A percentile compares a stretch with the other conserved stretches of the same genome.
Evolutionary conservation across 2,113 vertebrate species (phyloP).

Genomic region (Indicator maculatus): DNA sequence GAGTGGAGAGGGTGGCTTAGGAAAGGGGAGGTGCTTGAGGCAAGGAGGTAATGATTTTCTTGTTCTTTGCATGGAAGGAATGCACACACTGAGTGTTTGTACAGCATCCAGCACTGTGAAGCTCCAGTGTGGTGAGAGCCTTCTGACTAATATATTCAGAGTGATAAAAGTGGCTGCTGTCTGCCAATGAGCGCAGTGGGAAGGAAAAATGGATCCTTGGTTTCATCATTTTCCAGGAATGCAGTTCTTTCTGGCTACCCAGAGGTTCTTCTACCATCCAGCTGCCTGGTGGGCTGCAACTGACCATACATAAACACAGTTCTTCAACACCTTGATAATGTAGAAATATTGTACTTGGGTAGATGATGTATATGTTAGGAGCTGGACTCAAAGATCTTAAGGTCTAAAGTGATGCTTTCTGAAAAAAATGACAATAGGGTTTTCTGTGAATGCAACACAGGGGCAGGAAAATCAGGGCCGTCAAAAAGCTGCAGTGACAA

Average conservation of each 20-base stretch:
- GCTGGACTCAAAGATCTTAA: no score
- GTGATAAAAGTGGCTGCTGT: slow-evolving; percentile 30
- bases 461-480: background rate
- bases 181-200: slow-evolving; percentile 6
- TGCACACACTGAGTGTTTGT: background rate
- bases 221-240: slow-evolving; percentile 57
- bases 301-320: accelerated
- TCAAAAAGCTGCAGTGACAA: background rate
- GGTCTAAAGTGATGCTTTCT: background rate
- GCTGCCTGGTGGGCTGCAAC: background rate
- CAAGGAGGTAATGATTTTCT: slow-evolving; percentile 29
- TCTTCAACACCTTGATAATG: background rate
- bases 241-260: slow-evolving; percentile 27
- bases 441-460: background rate
- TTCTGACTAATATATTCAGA: background rate
- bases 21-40: slow-evolving; percentile 14
- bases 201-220: slow-evolving; percentile 29
- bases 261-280: background rate
- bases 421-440: background rate
- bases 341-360: background rate
- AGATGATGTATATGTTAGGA: accelerated
- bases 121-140: background rate
- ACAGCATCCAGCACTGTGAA: background rate
- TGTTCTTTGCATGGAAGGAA: slow-evolving; percentile 2
- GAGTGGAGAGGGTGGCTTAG: slow-evolving; percentile 29